phyloP scores from a whole-genome alignment of 2,113 vertebrate genomes.

The Syngnathoides biaculeatus region DNA sequence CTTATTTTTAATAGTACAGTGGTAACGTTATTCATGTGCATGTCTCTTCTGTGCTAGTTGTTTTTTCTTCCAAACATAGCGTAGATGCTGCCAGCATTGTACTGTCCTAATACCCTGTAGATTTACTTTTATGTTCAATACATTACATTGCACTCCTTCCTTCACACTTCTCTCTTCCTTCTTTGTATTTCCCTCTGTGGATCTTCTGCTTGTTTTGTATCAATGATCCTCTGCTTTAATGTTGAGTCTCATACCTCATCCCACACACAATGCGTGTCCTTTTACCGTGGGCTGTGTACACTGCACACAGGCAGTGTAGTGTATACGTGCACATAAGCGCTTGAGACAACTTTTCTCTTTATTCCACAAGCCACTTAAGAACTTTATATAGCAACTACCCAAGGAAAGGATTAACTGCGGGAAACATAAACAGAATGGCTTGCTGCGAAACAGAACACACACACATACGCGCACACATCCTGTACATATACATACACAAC shows the following conservation, averaged over 20 bases:
- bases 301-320: not conserved
- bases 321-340: conserved; percentile 53
- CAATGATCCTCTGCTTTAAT: conserved; percentile 36
- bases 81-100: conserved; percentile 13
- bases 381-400: conserved; percentile 70
- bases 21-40: conserved; percentile 26
- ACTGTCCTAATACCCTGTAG: conserved; percentile 17
- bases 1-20: not conserved
- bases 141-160: conserved; percentile 45
- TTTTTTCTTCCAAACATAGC: conserved; percentile 19
- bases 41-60: not conserved
- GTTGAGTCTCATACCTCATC: conserved; percentile 53
- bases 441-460: conserved; percentile 36
- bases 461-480: conserved; percentile 6
- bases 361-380: conserved; percentile 66
- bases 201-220: conserved; percentile 51
- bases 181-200: conserved; percentile 43
- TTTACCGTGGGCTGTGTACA: conserved; percentile 50
- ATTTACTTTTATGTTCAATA: conserved; percentile 42
- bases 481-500: too few relatives aligned
- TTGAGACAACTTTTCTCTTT: conserved; percentile 61
- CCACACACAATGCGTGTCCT: conserved; percentile 55
- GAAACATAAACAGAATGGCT: conserved; percentile 57
- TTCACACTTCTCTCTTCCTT: conserved; percentile 30
- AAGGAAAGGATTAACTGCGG: conserved; percentile 69